A percentile compares a stretch with the other conserved stretches of the same genome.
Conservation (phyloP, 2,888 invertebrate species). For the Elegia similella region DNA sequence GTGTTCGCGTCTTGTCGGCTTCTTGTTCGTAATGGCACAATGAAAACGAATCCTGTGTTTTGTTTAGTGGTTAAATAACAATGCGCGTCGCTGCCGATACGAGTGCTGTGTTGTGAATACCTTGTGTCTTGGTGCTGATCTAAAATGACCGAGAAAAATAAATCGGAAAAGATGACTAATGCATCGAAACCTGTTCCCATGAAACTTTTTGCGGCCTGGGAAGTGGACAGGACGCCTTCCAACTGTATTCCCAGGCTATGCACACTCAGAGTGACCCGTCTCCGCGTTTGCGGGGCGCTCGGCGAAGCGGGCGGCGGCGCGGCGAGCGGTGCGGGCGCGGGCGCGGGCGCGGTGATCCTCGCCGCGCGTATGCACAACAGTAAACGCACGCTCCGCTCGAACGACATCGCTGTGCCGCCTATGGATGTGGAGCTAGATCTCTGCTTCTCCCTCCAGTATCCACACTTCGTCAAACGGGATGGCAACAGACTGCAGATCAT, state of each 20-base stretch:
- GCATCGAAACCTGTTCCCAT: conserved; percentile 94
- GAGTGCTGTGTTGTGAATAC: conserved; percentile 71
- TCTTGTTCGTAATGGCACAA: conserved; percentile 48
- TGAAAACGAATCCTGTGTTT: conserved; percentile 65
- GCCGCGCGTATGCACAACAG: conserved; percentile 99
- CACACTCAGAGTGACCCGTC: conserved; percentile 93
- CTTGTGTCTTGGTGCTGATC: conserved; percentile 54
- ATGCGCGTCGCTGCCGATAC: conserved; percentile 59
- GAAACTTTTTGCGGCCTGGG: conserved; percentile 99
- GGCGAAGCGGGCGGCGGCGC: conserved; percentile 86
- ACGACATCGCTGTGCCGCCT: conserved; percentile 94
- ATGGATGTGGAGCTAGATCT: conserved; percentile 97
- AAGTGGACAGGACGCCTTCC: conserved; percentile 98
- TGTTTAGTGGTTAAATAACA: conserved; percentile 71
- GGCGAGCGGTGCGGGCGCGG: conserved; percentile 90
- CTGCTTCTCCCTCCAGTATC: conserved; percentile 98
- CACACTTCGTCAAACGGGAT: conserved; percentile 98
- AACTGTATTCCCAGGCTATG: conserved; percentile 99
- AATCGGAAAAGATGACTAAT: conserved; percentile 82
- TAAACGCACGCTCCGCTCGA: conserved; percentile 96
- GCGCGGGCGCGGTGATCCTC: conserved; percentile 94
- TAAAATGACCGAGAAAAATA: conserved; percentile 81
- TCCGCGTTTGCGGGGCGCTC: conserved; percentile 84
- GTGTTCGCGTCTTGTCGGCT: conserved; percentile 52
- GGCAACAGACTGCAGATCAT: too few relatives aligned